Base-by-base conservation (phyloP, 2,113 vertebrate genomes). In the Leuciscus idus region DNA sequence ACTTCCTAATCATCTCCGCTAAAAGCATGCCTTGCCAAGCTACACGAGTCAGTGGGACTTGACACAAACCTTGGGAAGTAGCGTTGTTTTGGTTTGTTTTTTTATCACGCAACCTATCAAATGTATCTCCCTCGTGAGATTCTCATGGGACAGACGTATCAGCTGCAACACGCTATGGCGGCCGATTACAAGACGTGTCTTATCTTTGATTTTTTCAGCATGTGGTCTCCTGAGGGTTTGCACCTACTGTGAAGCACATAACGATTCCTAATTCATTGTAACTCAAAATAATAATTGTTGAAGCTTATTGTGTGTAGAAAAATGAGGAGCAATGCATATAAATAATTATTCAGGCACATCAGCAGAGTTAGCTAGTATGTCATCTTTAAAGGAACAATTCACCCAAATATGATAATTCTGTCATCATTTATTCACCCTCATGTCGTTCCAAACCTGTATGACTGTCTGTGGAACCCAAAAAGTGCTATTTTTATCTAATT, bases 1-100 rank as follows among this genome's bases (percentile, higher is more conserved):
- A 92, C 92, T 92, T 91, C 89, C 86, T 91, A 90, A 92, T 93
- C 91, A 92, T 93, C 90, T 93, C 91, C 90, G 89, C 92, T 86
- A 91, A 93, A 92, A 90, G 86, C 90, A 89, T 89, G 87, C 79
- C 72, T 83, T 88, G 89, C 88, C 88, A 90, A 87, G 88, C 91
- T 88, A 91, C 88, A 23, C 21, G 77, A 79, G 70, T 84, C 83
- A 64, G 50, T 78, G 48, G 86, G 46, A 87, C 81, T 89, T 88
- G 82, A 87, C 61, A 46, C 84, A 83, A 85, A 90, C 83, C 66
- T 89, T 87, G 80, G 23, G 13, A 87, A 66, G 70, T 61, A 79
- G 23, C n/a, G 46, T 76, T 59, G 50, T 88, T 57, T 30, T 21
- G n/a, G 75, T 64, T 77, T 74, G 50, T 79, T 80, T 89, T 43